Base-by-base conservation (phyloP, 2,113 vertebrate genomes). In the Paradoxurus hermaphroditus region DNA sequence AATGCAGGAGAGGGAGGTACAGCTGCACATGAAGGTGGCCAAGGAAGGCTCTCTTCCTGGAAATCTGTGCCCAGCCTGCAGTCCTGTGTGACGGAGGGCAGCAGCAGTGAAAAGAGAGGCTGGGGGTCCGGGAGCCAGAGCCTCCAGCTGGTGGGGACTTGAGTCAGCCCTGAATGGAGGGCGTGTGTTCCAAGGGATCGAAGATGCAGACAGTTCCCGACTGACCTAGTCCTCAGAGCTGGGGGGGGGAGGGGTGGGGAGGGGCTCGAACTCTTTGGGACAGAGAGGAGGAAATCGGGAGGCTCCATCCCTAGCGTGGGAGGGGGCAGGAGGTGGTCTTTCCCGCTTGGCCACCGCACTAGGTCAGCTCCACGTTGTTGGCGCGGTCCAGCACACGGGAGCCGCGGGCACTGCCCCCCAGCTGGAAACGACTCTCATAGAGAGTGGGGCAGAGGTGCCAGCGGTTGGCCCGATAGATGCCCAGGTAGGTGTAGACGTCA, bases 401-500 rank as follows among this genome's bases (percentile, higher is more conserved):
- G 44, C 99, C 99, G 1, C 99, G 98, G 2, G 99, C 99, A 1
- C 98, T 98, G 18, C 99, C 99, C 97, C 99, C 99, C 85, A 99
- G 98, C 97, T 99, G 99, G 44, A 99, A 99, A 87, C 98, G 99
- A 98, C 99, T 99, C 98, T 99, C 99, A 21, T 99, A 99, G 78
- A 99, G 99, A 46, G 99, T 99, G 29, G 99, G 99, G 81, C 99
- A 99, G 65, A 99, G 98, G 86, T 99, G 99, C 99, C 99, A 99
- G 94, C 99, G 99, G 97, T 99, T 99, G 94, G 99, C 99, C 0
- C 99, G 98, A 97, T 99, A 99, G 96, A 99, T 99, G 44, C 99
- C 99, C 97, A 99, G 97, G 95, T 99, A 99, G 4, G 99, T 99
- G 98, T 99, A 99, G 73, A 99, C 99, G 5, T 99, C 99, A 0